A percentile compares a stretch with the other conserved stretches of the same genome.
Evolutionary conservation across 1,140 invertebrate genomes (phyloP).

Genomic region (Anastrepha ludens): DNA sequence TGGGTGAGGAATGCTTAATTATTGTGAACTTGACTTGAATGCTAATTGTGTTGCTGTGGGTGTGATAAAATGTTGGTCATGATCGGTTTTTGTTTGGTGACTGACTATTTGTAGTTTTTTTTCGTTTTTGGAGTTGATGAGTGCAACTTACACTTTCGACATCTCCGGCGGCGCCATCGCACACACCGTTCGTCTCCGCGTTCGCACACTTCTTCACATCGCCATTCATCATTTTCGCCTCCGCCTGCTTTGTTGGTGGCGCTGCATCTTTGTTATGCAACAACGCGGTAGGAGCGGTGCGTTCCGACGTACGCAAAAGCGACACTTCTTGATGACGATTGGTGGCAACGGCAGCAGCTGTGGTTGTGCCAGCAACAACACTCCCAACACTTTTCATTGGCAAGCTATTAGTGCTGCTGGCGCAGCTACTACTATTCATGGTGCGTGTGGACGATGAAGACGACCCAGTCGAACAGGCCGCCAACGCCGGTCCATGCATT

Average conservation of each 20-base stretch:
- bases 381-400: conserved; percentile 45
- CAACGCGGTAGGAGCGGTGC: not conserved
- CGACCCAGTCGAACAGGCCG: conserved; percentile 56
- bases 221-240: conserved; percentile 39
- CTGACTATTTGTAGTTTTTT: not conserved
- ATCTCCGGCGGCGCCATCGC: conserved; percentile 33
- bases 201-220: conserved; percentile 53
- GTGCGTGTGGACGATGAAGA: conserved; percentile 27
- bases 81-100: conserved; percentile 18
- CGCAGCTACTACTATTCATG: conserved; percentile 34
- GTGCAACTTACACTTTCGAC: conserved; percentile 56
- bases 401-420: conserved; percentile 54
- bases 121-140: conserved; percentile 15
- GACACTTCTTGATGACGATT: conserved; percentile 20
- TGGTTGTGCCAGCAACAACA: not conserved
- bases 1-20: not conserved
- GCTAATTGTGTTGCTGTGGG: conserved; percentile 2
- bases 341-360: not conserved
- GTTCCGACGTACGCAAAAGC: not conserved
- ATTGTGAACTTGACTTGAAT: not conserved
- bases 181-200: conserved; percentile 29
- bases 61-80: conserved; percentile 1
- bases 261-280: not conserved
- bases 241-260: not conserved
- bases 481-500: conserved; percentile 46